Evolutionary conservation across 2,888 invertebrate species (phyloP).

Genomic region (Plagiodera versicolora): DNA sequence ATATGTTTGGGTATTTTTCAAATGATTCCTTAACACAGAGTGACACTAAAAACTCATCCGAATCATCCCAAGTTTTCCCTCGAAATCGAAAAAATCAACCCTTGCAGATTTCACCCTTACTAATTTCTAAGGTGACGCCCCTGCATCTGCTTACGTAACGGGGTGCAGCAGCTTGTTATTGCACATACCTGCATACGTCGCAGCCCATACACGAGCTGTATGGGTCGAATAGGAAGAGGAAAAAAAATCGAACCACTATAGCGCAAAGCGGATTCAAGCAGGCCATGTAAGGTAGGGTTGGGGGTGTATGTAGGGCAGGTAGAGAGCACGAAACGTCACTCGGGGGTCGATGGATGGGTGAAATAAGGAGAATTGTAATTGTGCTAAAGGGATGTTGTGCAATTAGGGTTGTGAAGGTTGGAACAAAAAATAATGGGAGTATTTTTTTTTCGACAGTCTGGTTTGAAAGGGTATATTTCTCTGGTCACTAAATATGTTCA

Average conservation of each 20-base stretch:
- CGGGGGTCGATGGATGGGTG: background rate
- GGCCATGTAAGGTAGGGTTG: background rate
- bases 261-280: constrained; percentile 5
- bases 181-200: constrained; percentile 50
- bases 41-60: too few relatives aligned
- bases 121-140: constrained; percentile 7
- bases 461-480: too few relatives aligned
- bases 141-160: constrained; percentile 40
- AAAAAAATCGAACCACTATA: constrained; percentile 4
- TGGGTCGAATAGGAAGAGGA: too few relatives aligned
- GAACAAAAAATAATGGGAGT: too few relatives aligned
- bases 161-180: constrained; percentile 49
- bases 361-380: constrained; percentile 18
- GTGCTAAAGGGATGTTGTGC: background rate
- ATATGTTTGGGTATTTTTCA: too few relatives aligned
- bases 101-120: too few relatives aligned
- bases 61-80: too few relatives aligned
- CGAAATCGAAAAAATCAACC: too few relatives aligned
- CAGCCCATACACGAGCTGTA: constrained; percentile 9
- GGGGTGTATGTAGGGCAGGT: constrained; percentile 16
- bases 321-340: constrained; percentile 15
- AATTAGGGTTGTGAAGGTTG: background rate
- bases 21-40: too few relatives aligned
- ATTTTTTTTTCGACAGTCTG: too few relatives aligned
- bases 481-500: too few relatives aligned